phyloP scores from a whole-genome alignment of 2,113 vertebrate species.

The Dryoscopus gambensis region DNA sequence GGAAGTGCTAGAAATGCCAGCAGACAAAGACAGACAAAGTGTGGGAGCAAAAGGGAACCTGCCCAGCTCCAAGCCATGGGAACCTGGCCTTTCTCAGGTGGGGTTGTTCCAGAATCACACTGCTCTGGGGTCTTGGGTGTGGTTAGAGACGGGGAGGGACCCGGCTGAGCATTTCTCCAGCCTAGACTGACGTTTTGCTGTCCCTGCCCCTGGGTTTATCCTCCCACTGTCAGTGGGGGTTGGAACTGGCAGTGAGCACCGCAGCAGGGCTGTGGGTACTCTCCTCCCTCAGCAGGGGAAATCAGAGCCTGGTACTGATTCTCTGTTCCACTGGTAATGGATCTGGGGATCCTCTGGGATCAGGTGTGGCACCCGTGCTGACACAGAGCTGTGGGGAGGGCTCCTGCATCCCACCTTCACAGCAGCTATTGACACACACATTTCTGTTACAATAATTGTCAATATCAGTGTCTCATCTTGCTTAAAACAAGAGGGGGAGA shows the following conservation, averaged over 20 bases:
- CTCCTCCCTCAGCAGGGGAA: not conserved
- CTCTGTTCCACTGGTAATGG: conserved; percentile 16
- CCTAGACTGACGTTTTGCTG: not conserved
- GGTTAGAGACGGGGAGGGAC: not conserved
- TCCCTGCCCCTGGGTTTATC: not conserved
- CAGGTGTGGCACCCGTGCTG: not conserved
- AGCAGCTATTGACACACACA: not conserved
- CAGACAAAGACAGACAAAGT: not conserved
- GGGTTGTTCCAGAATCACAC: not conserved
- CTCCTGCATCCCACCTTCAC: not conserved
- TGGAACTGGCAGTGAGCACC: not conserved
- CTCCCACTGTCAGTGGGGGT: not conserved
- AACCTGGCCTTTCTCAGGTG: not conserved
- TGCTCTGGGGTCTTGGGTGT: fast-evolving
- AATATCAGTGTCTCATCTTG: not conserved
- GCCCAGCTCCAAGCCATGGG: not conserved
- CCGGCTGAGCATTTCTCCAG: not conserved
- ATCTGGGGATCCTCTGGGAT: conserved; percentile 11
- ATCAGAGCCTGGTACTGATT: conserved; percentile 25
- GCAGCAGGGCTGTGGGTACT: not conserved
- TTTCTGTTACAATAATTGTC: not conserved
- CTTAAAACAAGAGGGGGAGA: not conserved
- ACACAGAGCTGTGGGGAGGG: not conserved
- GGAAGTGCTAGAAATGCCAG: not conserved
- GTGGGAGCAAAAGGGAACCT: not conserved